phyloP scores from a whole-genome alignment of 2,797 vertebrate genomes.

The Heliangelus exortis region DNA sequence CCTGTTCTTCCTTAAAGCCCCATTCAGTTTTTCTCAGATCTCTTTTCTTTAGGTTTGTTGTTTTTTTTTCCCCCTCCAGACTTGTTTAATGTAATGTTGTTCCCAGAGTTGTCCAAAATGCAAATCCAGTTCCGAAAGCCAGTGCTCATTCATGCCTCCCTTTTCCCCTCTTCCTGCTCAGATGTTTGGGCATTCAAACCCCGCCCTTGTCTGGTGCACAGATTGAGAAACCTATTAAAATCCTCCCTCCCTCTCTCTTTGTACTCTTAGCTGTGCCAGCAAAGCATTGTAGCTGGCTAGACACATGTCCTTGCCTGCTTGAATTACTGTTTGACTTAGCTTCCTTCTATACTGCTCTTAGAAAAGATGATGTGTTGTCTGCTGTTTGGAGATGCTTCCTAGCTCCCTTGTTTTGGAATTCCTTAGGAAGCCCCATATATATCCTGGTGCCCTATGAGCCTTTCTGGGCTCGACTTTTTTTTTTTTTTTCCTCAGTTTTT shows the following conservation, averaged over 20 bases:
- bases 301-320: background rate
- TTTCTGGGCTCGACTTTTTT: background rate
- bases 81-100: background rate
- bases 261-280: background rate
- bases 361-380: background rate
- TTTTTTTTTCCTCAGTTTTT: background rate
- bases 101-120: background rate
- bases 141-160: background rate
- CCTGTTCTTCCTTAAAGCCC: background rate
- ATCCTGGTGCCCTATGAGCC: background rate
- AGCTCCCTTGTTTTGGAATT: background rate
- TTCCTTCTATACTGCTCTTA: background rate
- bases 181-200: background rate
- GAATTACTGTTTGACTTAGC: background rate
- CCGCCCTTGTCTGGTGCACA: background rate
- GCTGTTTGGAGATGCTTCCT: background rate
- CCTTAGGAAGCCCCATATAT: fast-evolving
- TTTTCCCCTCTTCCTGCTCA: background rate
- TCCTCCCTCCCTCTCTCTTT: background rate
- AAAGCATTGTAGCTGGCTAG: background rate
- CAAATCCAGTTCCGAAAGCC: background rate
- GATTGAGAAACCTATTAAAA: background rate
- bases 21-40: background rate
- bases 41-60: background rate
- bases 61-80: background rate